Conservation (phyloP, 2,888 invertebrate genomes). For the Caenorhabditis sp. region DNA sequence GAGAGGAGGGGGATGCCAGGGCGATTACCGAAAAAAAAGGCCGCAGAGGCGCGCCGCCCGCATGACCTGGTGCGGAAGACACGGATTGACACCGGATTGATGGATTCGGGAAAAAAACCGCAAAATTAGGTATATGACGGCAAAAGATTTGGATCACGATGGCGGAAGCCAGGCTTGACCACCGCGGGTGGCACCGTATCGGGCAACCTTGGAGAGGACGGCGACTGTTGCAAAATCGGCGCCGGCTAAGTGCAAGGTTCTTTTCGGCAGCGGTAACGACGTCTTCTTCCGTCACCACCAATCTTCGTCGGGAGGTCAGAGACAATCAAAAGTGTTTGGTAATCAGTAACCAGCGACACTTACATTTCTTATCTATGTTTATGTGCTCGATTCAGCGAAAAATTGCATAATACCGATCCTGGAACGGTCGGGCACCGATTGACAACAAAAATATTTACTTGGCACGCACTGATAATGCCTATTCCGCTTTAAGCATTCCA, state of each 20-base stretch:
- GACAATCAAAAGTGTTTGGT: conserved; percentile 25
- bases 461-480: conserved; percentile 37
- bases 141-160: conserved; percentile 23
- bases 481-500: conserved; percentile 11
- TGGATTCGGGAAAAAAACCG: conserved; percentile 56
- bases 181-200: conserved; percentile 24
- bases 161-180: conserved; percentile 46
- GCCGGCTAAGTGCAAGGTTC: conserved; percentile 48
- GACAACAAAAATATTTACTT: conserved; percentile 55
- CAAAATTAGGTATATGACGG: conserved; percentile 47
- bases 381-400: conserved; percentile 46
- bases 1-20: conserved; percentile 43
- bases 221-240: conserved; percentile 45
- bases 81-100: conserved; percentile 55
- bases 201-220: conserved; percentile 35
- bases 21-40: conserved; percentile 50
- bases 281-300: conserved; percentile 11
- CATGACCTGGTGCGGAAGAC: conserved; percentile 56
- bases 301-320: conserved; percentile 8
- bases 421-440: conserved; percentile 50
- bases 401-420: conserved; percentile 38
- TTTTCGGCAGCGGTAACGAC: conserved; percentile 1
- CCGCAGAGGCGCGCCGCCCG: conserved; percentile 33
- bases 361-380: conserved; percentile 40
- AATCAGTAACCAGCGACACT: conserved; percentile 42